These are phyloP conservation scores for Heliconius cydno DNA, from an alignment of 2,888 invertebrate species.

Conservation along the genomic window DNA sequence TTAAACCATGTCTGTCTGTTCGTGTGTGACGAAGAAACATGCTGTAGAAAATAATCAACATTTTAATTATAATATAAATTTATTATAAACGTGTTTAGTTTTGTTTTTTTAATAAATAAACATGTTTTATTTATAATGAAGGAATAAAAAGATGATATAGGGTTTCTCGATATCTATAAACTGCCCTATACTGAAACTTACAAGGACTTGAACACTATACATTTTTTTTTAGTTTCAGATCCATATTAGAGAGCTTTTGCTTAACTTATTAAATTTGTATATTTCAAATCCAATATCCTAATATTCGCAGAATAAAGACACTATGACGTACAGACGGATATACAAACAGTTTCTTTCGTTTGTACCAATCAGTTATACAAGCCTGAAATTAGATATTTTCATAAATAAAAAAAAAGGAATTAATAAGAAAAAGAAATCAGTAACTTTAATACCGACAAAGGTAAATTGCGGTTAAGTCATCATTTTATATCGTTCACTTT, in stretches of 20 bases:
- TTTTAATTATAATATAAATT: neutral
- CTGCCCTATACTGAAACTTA: no score
- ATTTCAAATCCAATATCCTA: neutral
- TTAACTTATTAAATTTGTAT: no score
- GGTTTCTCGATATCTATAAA: no score
- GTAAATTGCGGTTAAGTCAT: neutral
- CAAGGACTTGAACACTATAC: no score
- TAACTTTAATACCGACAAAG: neutral
- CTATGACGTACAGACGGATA: neutral
- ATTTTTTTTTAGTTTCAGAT: no score
- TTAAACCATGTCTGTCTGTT: slow-evolving; percentile 7
- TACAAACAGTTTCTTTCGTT: neutral
- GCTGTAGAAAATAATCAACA: neutral
- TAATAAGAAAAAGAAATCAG: neutral
- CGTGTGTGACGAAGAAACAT: neutral
- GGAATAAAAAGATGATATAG: no score
- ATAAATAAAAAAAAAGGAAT: neutral
- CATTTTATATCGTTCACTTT: neutral
- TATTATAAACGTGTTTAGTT: neutral
- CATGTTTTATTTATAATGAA: no score
- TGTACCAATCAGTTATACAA: neutral
- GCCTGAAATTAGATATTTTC: neutral
- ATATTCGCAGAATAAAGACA: neutral
- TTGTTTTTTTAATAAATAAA: no score
- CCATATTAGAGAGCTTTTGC: no score